Percentiles rank a stretch among this genome's conserved stretches.
Conservation (phyloP, 2,797 vertebrate species). For the Trichosurus vulpecula region DNA sequence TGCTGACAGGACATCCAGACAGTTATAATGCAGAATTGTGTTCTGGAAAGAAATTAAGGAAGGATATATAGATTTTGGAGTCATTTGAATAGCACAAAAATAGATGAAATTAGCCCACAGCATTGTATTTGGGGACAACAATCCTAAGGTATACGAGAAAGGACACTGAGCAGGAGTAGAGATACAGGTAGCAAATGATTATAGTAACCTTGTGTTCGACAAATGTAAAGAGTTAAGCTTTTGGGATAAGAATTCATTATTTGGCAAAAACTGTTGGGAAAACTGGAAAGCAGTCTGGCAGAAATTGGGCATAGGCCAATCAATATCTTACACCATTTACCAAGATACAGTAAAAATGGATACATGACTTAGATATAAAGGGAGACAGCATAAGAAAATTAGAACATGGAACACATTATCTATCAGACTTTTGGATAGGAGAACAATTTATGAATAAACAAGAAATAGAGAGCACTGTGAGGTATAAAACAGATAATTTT, state of each 20-base stretch:
- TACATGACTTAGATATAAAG: neutral
- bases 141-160: neutral
- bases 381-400: neutral
- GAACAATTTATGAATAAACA: neutral
- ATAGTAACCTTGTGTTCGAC: neutral
- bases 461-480: neutral
- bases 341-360: neutral
- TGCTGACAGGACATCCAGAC: neutral
- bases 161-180: neutral
- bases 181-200: neutral
- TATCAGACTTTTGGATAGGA: neutral
- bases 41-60: neutral
- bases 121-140: neutral
- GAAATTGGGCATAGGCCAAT: neutral
- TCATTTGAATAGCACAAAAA: neutral
- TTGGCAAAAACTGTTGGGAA: neutral
- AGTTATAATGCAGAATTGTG: neutral
- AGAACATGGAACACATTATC: neutral
- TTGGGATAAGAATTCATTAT: neutral
- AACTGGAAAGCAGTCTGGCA: neutral
- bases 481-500: neutral
- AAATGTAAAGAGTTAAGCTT: neutral
- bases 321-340: neutral
- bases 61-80: neutral
- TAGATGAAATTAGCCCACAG: neutral